These are phyloP conservation scores for Drosophila buzzatii DNA, from an alignment of 2,888 invertebrate genomes.

Conservation along the genomic window DNA sequence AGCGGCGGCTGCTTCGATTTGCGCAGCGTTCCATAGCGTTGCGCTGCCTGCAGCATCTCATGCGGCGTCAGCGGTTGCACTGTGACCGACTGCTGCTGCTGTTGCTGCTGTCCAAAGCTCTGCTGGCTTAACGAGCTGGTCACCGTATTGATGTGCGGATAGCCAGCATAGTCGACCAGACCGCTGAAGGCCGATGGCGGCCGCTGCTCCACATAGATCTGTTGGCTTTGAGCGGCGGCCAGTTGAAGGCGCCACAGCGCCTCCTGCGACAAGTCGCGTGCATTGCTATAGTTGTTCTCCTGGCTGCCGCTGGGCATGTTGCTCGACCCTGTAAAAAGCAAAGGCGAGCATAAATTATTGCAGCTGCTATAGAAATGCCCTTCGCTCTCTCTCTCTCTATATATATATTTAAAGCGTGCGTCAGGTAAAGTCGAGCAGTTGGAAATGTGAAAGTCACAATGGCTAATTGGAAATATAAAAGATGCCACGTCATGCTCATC, in stretches of 20 bases:
- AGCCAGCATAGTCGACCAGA: constrained; percentile 79
- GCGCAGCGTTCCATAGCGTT: constrained; percentile 79
- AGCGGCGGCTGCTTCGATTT: constrained; percentile 77
- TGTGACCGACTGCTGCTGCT: constrained; percentile 27
- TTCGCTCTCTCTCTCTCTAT: neutral
- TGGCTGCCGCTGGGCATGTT: constrained; percentile 60
- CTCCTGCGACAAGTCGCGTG: constrained; percentile 79
- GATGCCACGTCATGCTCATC: constrained; percentile 50
- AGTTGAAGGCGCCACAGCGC: constrained; percentile 81
- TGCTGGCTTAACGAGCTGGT: constrained; percentile 79
- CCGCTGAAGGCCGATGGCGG: constrained; percentile 80
- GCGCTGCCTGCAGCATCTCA: constrained; percentile 76
- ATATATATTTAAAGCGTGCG: constrained; percentile 10
- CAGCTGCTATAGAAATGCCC: neutral
- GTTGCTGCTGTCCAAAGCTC: constrained; percentile 64
- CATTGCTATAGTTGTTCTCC: constrained; percentile 82
- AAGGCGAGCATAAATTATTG: neutral
- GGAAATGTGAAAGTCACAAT: constrained; percentile 68
- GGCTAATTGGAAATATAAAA: constrained; percentile 61
- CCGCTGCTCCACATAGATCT: constrained; percentile 80
- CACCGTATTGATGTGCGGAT: constrained; percentile 78
- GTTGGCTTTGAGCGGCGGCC: constrained; percentile 71
- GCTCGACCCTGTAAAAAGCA: constrained; percentile 68
- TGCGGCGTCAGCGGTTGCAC: constrained; percentile 58
- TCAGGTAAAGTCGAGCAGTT: constrained; percentile 6